Evolutionary conservation across 2,113 vertebrate genomes (phyloP).

Genomic region (Oncorhynchus masou): DNA sequence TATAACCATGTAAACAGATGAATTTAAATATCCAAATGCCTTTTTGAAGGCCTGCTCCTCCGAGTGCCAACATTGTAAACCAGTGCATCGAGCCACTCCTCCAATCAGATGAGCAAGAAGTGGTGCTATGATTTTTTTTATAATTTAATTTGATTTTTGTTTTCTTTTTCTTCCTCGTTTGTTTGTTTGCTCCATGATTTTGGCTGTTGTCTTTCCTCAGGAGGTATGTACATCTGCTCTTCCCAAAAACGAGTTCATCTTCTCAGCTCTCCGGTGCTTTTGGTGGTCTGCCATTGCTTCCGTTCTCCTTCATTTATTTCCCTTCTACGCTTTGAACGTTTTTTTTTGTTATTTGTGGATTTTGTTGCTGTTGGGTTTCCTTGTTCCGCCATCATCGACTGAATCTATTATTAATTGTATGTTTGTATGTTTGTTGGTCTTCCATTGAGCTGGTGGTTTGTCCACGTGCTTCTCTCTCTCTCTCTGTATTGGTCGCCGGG

Average conservation of each 20-base stretch:
- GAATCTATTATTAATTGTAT: slow-evolving; percentile 49
- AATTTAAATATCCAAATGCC: not conserved
- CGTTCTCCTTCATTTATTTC: slow-evolving; percentile 39
- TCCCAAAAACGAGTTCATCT: slow-evolving; percentile 67
- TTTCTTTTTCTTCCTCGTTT: slow-evolving; percentile 91
- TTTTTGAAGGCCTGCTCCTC: not conserved
- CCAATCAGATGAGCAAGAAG: slow-evolving; percentile 61
- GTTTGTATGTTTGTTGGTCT: slow-evolving; percentile 65
- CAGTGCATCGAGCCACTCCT: slow-evolving; percentile 57
- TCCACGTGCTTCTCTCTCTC: slow-evolving; percentile 45
- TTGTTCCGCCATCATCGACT: slow-evolving; percentile 58
- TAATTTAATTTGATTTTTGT: slow-evolving; percentile 87
- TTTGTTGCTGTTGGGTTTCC: slow-evolving; percentile 30
- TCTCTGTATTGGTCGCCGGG: slow-evolving; percentile 58
- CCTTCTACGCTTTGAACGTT: slow-evolving; percentile 10
- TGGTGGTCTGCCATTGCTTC: slow-evolving; percentile 77
- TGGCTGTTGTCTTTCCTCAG: slow-evolving; percentile 98
- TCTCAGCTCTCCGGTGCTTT: slow-evolving; percentile 82
- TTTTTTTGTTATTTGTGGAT: slow-evolving; percentile 32
- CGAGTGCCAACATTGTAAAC: slow-evolving; percentile 47
- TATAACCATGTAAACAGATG: not conserved
- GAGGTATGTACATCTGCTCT: slow-evolving; percentile 93
- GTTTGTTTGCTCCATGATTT: slow-evolving; percentile 90
- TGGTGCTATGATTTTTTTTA: slow-evolving; percentile 80
- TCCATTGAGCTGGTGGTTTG: slow-evolving; percentile 62